Conservation (phyloP, 2,797 vertebrate species). For the Xerus rutilus region DNA sequence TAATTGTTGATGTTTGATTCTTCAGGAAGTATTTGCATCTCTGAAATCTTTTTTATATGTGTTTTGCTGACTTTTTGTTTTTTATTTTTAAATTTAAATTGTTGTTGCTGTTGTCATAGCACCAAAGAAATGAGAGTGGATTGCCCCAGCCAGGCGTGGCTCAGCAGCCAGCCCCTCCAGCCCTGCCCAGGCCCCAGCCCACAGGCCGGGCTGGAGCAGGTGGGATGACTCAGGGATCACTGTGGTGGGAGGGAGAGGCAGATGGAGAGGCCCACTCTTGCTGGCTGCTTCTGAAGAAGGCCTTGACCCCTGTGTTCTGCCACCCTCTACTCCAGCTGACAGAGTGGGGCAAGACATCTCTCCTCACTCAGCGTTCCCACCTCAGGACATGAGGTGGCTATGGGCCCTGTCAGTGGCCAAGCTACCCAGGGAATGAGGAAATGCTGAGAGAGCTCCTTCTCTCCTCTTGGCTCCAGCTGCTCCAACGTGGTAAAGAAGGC, state of each 20-base stretch:
- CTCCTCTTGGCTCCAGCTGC: background rate
- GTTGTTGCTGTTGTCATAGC: constrained; percentile 77
- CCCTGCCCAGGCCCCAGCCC: constrained; percentile 17
- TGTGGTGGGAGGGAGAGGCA: background rate
- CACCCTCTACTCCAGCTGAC: background rate
- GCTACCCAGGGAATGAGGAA: background rate
- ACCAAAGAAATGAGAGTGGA: constrained; percentile 88
- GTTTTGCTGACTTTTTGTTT: constrained; percentile 85
- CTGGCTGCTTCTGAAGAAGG: background rate
- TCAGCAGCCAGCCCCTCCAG: constrained; percentile 58
- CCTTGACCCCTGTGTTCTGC: background rate
- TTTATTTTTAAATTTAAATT: constrained; percentile 80
- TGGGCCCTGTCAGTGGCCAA: background rate
- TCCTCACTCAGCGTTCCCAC: background rate
- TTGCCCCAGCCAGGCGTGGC: constrained; percentile 59
- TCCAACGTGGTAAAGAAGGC: background rate
- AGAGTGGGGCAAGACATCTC: background rate
- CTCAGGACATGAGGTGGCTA: background rate
- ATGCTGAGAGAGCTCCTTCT: background rate
- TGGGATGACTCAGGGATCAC: constrained; percentile 79
- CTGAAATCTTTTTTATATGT: constrained; percentile 87
- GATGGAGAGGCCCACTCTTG: background rate
- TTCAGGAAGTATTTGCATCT: constrained; percentile 89
- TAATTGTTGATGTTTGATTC: constrained; percentile 87
- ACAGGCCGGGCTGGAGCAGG: background rate